phyloP scores from a whole-genome alignment of 2,888 invertebrate species.

The Neria commutata region DNA sequence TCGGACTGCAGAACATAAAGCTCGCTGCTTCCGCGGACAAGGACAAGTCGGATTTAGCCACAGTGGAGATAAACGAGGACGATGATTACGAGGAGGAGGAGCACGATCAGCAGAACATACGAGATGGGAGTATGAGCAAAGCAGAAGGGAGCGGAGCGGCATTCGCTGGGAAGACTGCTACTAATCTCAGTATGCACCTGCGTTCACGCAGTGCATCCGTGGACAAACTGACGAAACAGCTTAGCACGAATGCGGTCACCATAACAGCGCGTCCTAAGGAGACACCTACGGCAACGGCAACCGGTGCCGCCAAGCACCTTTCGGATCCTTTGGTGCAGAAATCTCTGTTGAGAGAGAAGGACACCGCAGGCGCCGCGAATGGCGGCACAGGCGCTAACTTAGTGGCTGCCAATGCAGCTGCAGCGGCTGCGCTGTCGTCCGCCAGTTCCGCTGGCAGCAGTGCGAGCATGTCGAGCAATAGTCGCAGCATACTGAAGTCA shows the following conservation, averaged over 20 bases:
- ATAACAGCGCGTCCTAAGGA: slow-evolving; percentile 59
- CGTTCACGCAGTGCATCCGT: slow-evolving; percentile 49
- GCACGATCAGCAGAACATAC: neutral
- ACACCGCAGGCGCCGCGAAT: slow-evolving; percentile 36
- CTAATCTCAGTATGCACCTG: slow-evolving; percentile 22
- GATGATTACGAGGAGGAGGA: slow-evolving; percentile 40
- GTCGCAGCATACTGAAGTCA: slow-evolving; percentile 57
- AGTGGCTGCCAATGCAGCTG: slow-evolving; percentile 25
- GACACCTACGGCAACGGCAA: slow-evolving; percentile 15
- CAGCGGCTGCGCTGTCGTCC: slow-evolving; percentile 23
- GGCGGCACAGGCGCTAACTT: slow-evolving; percentile 26
- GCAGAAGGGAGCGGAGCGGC: too few relatives aligned
- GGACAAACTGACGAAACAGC: slow-evolving; percentile 55
- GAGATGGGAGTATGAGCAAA: too few relatives aligned
- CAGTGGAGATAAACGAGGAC: slow-evolving; percentile 49
- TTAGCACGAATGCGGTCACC: slow-evolving; percentile 58
- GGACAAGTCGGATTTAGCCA: slow-evolving; percentile 33
- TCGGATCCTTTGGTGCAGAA: slow-evolving; percentile 31
- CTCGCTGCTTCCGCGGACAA: slow-evolving; percentile 11
- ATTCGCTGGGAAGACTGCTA: slow-evolving; percentile 11
- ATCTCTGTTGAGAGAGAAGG: slow-evolving; percentile 34
- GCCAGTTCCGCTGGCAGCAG: neutral
- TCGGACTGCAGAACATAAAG: slow-evolving; percentile 37
- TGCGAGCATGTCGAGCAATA: slow-evolving; percentile 35
- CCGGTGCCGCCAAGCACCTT: neutral